Conservation (phyloP, 1,140 invertebrate species). For the Zaprionus africanus region DNA sequence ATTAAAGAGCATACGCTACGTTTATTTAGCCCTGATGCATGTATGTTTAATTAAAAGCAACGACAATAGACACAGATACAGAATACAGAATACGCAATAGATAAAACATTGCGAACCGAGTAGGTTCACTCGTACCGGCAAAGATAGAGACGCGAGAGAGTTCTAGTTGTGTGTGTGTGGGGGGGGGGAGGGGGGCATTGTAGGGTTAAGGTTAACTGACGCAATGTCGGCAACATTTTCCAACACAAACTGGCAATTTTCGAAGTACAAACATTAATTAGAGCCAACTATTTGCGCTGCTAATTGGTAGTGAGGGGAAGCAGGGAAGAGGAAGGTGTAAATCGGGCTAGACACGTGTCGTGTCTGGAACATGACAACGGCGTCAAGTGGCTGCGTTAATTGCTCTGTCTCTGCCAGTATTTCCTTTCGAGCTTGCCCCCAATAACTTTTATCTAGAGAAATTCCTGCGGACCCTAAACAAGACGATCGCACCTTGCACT, state of each 20-base stretch:
- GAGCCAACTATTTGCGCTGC: slow-evolving; percentile 37
- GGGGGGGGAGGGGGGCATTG: neutral
- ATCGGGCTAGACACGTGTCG: slow-evolving; percentile 23
- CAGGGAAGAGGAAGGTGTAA: neutral
- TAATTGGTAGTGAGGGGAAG: slow-evolving; percentile 19
- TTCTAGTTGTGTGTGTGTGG: neutral
- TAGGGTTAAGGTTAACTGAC: slow-evolving; percentile 21
- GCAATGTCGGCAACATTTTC: slow-evolving; percentile 16
- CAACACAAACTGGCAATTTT: slow-evolving; percentile 48
- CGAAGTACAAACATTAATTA: slow-evolving; percentile 49
- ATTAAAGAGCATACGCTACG: slow-evolving; percentile 51
- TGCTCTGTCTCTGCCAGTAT: neutral
- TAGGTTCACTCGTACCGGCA: neutral
- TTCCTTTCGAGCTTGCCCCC: neutral
- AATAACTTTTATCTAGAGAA: slow-evolving; percentile 5
- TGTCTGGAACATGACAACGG: slow-evolving; percentile 8
- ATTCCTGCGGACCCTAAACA: slow-evolving; percentile 18
- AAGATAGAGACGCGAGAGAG: slow-evolving; percentile 6
- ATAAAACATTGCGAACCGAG: slow-evolving; percentile 45
- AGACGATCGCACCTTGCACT: slow-evolving; percentile 34
- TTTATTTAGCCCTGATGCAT: slow-evolving; percentile 52
- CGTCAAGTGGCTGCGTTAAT: slow-evolving; percentile 26
- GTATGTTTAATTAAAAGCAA: slow-evolving; percentile 78
- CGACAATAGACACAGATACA: slow-evolving; percentile 44
- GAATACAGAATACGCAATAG: slow-evolving; percentile 59